Evolutionary conservation across 2,113 vertebrate species (phyloP).

Genomic region (Daphoenositta chrysoptera): DNA sequence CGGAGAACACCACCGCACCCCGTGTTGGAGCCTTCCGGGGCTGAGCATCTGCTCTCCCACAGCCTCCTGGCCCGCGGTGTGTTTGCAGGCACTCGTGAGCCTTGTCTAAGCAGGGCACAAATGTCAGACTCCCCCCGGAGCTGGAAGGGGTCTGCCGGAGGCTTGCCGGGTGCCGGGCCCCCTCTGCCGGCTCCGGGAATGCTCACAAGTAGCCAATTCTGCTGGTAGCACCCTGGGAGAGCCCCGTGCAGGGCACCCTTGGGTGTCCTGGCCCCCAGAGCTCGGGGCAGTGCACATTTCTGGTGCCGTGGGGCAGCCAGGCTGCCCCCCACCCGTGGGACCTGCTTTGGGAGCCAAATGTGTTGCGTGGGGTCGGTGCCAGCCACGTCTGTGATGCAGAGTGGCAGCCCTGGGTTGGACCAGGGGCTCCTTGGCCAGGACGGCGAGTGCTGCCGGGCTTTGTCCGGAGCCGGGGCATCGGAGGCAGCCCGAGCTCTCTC

Average conservation of each 20-base stretch:
- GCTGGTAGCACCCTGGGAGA: not conserved
- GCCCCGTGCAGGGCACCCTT: not conserved
- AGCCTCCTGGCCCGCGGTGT: not conserved
- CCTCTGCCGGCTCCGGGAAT: constrained; percentile 49
- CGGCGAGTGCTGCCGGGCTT: not conserved
- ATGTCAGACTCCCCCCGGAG: not conserved
- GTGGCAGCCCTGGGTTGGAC: accelerated
- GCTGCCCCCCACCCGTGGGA: not conserved
- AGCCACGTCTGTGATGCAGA: accelerated
- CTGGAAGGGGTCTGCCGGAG: not conserved
- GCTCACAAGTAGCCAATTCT: not conserved
- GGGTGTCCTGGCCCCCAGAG: not conserved
- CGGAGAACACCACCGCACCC: accelerated
- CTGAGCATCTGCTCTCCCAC: not conserved
- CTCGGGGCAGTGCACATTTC: accelerated
- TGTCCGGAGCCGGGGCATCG: accelerated
- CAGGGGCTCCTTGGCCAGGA: not conserved
- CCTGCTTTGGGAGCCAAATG: accelerated
- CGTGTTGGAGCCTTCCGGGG: accelerated
- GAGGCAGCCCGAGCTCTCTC: not conserved
- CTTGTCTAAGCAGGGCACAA: not conserved
- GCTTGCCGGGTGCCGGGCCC: not conserved
- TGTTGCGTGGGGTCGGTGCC: not conserved
- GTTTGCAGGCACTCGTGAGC: not conserved
- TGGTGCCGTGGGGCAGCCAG: accelerated